Conservation (phyloP, 2,888 invertebrate species). For the Sthenelais limicola region DNA sequence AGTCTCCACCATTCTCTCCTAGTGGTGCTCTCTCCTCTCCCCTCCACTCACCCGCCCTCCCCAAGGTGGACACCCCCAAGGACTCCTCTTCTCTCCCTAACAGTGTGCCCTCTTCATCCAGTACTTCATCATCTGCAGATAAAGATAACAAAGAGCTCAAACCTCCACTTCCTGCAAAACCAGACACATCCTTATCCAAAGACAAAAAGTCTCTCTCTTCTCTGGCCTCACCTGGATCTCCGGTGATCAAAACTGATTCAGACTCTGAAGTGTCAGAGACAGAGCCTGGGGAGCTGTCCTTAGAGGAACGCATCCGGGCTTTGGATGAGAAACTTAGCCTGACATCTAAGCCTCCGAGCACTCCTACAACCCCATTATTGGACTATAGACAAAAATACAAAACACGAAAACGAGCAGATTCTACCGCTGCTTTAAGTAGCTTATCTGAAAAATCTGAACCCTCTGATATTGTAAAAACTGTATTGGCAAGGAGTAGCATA, state of each 20-base stretch:
- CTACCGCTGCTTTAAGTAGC: constrained; percentile 16
- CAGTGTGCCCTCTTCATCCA: background rate
- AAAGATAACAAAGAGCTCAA: constrained; percentile 27
- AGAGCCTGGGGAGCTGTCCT: constrained; percentile 73
- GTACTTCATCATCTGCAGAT: constrained; percentile 3
- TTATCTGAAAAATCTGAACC: constrained; percentile 80
- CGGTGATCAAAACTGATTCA: constrained; percentile 20
- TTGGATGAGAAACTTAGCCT: constrained; percentile 89
- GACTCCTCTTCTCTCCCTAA: constrained; percentile 23
- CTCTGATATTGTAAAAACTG: constrained; percentile 92
- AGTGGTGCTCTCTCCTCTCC: constrained; percentile 47
- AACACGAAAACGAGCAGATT: constrained; percentile 62
- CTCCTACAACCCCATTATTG: constrained; percentile 44
- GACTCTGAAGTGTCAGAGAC: constrained; percentile 42
- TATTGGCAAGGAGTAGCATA: constrained; percentile 90
- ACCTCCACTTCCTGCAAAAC: background rate
- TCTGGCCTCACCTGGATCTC: constrained; percentile 36
- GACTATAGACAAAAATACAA: constrained; percentile 54
- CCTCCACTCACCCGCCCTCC: constrained; percentile 29
- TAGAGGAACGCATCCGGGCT: constrained; percentile 92
- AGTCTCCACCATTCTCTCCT: constrained; percentile 61
- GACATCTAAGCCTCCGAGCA: constrained; percentile 44
- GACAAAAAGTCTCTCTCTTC: too few relatives aligned
- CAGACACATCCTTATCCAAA: background rate
- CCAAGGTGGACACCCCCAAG: constrained; percentile 16